Conservation (phyloP, 2,113 vertebrate species). For the mouse (Mus musculus) region GRCm39 chr2:125986001-125986500, state of each 20-base stretch:
- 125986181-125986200: conserved; percentile 79
- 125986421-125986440: conserved; percentile 1
- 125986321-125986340: conserved; percentile 46
- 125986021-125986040: not conserved
- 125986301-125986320: conserved; percentile 36
- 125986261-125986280: conserved; percentile 49
- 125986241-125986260: conserved; percentile 72
- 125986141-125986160: conserved; percentile 18
- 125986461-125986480: conserved; percentile 50
- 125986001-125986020: not conserved
- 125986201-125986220: conserved; percentile 80
- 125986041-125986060: not conserved
- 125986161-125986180: not conserved
- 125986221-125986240: conserved; percentile 65
- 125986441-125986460: not conserved
- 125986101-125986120: not conserved
- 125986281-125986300: conserved; percentile 23
- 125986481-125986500: conserved; percentile 20
- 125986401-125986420: conserved; percentile 13
- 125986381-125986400: conserved; percentile 23
- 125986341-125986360: conserved; percentile 35
- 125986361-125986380: conserved; percentile 35
- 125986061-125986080: not conserved
- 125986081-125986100: conserved; percentile 3
- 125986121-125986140: not conserved